Percentiles rank a stretch among this genome's conserved stretches.
Conservation (phyloP, 2,113 vertebrate species). For the Fulmarus glacialis region DNA sequence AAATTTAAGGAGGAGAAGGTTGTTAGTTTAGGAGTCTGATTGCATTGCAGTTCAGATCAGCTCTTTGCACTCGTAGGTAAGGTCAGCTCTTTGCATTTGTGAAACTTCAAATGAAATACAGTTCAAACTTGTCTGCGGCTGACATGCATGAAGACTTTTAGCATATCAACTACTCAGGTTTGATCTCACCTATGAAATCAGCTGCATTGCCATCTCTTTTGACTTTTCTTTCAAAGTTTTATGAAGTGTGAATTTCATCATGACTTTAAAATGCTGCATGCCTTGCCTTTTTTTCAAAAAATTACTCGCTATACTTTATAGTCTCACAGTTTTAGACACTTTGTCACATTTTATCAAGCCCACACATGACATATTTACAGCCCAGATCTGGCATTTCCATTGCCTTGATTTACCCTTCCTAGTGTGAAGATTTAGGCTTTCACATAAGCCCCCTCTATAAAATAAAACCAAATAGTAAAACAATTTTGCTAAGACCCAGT, state of each 20-base stretch:
- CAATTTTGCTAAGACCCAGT: not conserved
- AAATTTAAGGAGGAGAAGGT: not conserved
- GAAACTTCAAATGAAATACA: not conserved
- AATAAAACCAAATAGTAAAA: not conserved
- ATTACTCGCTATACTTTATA: not conserved
- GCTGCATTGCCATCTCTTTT: not conserved
- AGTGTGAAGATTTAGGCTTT: not conserved
- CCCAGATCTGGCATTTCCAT: not conserved
- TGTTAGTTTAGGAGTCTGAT: not conserved
- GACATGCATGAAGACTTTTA: not conserved
- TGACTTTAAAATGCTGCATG: not conserved
- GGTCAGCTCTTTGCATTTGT: not conserved
- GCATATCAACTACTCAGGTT: not conserved
- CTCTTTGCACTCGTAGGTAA: not conserved
- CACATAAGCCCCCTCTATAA: not conserved
- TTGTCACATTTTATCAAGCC: not conserved
- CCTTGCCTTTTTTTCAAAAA: not conserved
- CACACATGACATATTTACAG: not conserved
- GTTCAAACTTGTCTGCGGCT: not conserved
- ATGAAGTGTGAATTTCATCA: not conserved
- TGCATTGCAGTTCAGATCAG: not conserved
- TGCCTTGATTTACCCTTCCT: not conserved
- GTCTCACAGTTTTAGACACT: not conserved
- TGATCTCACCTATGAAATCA: not conserved
- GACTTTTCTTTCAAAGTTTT: not conserved